Conservation (phyloP, 2,888 invertebrate species). For the Hartigia nigra region DNA sequence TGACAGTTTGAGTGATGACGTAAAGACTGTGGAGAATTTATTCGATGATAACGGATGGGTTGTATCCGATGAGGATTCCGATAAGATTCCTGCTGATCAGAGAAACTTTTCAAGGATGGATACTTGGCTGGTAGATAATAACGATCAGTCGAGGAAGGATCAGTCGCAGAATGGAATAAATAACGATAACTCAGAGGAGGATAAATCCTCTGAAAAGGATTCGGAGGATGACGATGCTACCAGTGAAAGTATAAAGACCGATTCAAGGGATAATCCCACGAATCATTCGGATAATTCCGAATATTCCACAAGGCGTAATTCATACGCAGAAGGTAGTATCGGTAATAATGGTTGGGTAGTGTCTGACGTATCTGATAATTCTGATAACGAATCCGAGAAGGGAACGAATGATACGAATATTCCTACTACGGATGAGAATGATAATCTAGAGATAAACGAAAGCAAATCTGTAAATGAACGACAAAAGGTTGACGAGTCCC, state of each 20-base stretch:
- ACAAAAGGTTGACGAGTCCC: background rate
- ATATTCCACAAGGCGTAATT: background rate
- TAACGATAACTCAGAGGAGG: constrained; percentile 1
- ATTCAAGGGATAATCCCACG: background rate
- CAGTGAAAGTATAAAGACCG: background rate
- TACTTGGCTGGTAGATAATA: background rate
- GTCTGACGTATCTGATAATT: constrained; percentile 51
- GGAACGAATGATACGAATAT: background rate
- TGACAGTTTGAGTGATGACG: constrained; percentile 4
- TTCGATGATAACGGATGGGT: constrained; percentile 63
- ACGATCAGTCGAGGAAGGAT: background rate
- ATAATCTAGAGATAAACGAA: constrained; percentile 6
- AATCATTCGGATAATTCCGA: background rate
- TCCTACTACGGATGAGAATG: background rate
- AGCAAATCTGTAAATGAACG: background rate
- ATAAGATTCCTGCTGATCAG: background rate
- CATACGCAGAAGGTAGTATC: constrained; percentile 36
- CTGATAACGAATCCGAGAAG: constrained; percentile 46
- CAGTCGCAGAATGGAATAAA: background rate
- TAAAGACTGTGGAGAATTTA: constrained; percentile 47
- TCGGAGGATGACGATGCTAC: constrained; percentile 1
- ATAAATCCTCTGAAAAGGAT: background rate
- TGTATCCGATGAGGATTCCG: constrained; percentile 47
- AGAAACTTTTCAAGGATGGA: background rate
- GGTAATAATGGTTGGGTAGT: constrained; percentile 53